Conservation (phyloP, 2,113 vertebrate species). For the Malurus melanocephalus region DNA sequence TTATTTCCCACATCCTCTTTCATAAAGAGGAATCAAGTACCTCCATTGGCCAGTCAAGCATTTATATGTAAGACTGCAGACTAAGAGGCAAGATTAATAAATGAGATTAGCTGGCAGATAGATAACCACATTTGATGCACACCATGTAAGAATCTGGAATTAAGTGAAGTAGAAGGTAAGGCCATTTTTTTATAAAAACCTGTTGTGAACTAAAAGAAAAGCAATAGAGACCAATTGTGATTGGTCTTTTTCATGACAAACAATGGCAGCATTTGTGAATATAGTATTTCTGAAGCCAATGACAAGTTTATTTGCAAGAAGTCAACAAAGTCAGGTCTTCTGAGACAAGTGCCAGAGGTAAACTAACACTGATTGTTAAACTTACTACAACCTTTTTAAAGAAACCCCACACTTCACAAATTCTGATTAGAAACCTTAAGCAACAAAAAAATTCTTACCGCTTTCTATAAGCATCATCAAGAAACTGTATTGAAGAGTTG, state of each 20-base stretch:
- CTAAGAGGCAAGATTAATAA: background rate
- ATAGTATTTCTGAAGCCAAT: background rate
- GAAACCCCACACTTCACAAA: accelerated
- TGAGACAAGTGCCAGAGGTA: background rate
- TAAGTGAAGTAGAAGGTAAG: background rate
- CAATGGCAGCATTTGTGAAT: background rate
- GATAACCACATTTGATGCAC: background rate
- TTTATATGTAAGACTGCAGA: background rate
- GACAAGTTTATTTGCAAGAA: background rate
- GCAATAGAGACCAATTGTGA: background rate
- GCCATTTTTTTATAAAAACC: background rate
- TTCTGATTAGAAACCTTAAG: background rate
- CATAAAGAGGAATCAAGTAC: background rate
- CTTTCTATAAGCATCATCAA: slow-evolving; percentile 90
- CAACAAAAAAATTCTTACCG: slow-evolving; percentile 71
- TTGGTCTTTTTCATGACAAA: background rate
- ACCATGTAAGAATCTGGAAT: background rate
- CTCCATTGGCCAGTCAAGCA: background rate
- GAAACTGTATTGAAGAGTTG: slow-evolving; percentile 89
- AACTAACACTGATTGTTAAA: background rate
- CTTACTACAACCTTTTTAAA: background rate
- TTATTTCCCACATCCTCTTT: background rate
- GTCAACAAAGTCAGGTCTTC: background rate
- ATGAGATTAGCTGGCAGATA: background rate
- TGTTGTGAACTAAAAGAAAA: background rate